A percentile compares a stretch with the other conserved stretches of the same genome.
phyloP scores from a whole-genome alignment of 2,797 vertebrate species.

The Peromyscus attwateri region DNA sequence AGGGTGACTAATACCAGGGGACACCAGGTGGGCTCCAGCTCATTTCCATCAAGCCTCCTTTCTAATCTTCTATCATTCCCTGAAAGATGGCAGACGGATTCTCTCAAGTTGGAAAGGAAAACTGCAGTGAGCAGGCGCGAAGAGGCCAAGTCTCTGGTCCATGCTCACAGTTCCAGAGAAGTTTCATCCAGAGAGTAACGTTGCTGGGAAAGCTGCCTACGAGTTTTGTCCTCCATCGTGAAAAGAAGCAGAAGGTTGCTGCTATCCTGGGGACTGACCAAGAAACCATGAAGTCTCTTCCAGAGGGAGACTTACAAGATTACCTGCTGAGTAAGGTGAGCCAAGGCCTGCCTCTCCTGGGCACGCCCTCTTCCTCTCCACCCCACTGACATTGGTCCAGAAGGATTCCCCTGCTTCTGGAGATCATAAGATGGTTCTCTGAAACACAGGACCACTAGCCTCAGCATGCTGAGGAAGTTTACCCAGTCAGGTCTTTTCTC shows the following conservation, averaged over 20 bases:
- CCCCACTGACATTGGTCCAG: not conserved
- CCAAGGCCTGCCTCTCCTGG: not conserved
- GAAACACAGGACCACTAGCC: not conserved
- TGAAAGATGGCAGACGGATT: not conserved
- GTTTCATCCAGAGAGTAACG: not conserved
- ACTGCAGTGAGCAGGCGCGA: not conserved
- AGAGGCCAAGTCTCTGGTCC: not conserved
- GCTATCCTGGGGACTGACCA: slow-evolving; percentile 54
- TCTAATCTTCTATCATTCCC: not conserved
- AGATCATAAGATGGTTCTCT: not conserved
- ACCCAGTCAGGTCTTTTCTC: not conserved
- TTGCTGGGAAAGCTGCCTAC: not conserved
- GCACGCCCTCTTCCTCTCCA: too few relatives aligned
- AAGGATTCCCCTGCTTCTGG: not conserved
- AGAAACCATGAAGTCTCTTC: slow-evolving; percentile 88
- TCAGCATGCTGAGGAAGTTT: not conserved
- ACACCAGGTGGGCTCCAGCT: not conserved
- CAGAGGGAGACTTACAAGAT: slow-evolving; percentile 88
- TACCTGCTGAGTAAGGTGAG: slow-evolving; percentile 90
- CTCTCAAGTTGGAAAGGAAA: slow-evolving; percentile 22
- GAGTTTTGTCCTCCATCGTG: slow-evolving; percentile 4
- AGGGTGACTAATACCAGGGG: slow-evolving; percentile 30
- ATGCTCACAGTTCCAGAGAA: not conserved
- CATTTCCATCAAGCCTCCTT: slow-evolving; percentile 28
- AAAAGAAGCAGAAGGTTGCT: not conserved